Conservation (phyloP, 2,113 vertebrate species). For the Semnornis frantzii region DNA sequence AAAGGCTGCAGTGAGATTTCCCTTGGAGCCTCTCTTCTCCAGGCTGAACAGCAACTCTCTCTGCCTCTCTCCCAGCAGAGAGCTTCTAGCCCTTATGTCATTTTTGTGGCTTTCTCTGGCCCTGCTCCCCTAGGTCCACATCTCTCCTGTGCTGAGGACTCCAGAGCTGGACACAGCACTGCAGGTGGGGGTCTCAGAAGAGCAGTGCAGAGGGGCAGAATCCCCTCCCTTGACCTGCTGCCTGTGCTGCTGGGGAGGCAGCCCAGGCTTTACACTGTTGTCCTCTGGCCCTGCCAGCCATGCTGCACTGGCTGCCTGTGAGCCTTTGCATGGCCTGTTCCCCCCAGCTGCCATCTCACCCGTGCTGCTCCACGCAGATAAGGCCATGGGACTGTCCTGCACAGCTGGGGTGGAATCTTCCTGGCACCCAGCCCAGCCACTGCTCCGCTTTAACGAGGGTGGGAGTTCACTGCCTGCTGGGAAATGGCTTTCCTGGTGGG, state of each 20-base stretch:
- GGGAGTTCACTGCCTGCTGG: background rate
- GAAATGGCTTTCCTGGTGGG: background rate
- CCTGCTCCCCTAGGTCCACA: background rate
- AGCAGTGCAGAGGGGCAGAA: background rate
- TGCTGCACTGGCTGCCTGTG: background rate
- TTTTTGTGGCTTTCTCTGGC: too few relatives aligned
- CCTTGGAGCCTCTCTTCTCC: background rate
- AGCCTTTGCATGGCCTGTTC: background rate
- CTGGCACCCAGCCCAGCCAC: slow-evolving; percentile 18
- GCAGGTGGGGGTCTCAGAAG: background rate
- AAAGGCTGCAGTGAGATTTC: background rate
- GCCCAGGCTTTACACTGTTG: background rate
- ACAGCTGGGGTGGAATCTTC: slow-evolving; percentile 17
- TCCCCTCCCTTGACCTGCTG: background rate
- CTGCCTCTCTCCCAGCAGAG: background rate
- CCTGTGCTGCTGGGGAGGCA: background rate
- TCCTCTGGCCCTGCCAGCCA: background rate
- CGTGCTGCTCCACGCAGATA: slow-evolving; percentile 41
- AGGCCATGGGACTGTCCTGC: background rate
- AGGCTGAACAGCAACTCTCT: background rate
- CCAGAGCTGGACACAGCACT: background rate
- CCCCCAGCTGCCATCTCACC: background rate
- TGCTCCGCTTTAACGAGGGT: background rate
- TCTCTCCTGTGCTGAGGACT: background rate
- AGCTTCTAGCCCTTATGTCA: too few relatives aligned